A percentile compares a stretch with the other conserved stretches of the same genome.
These are phyloP conservation scores for Oscheius sp. DNA, from an alignment of 1,140 invertebrate species.

Conservation along the genomic window DNA sequence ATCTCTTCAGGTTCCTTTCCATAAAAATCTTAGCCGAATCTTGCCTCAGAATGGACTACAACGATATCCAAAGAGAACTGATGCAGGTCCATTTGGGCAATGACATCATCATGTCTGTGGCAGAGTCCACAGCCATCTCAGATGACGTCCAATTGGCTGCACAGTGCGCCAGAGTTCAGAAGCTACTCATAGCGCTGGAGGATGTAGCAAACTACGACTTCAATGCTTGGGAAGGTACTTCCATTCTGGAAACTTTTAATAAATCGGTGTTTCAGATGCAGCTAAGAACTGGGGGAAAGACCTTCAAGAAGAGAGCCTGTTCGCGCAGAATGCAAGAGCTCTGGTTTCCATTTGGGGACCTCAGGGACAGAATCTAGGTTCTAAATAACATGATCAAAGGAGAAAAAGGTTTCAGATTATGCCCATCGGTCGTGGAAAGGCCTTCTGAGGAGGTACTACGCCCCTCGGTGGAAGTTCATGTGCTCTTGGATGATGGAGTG, in stretches of 20 bases:
- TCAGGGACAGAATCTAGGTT: slow-evolving; percentile 14
- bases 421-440: slow-evolving; percentile 29
- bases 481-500: slow-evolving; percentile 21
- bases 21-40: neutral
- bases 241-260: no score
- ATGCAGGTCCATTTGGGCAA: slow-evolving; percentile 22
- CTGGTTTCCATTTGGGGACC: slow-evolving; percentile 28
- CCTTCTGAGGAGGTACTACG: slow-evolving; percentile 29
- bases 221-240: neutral
- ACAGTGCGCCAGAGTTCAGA: neutral
- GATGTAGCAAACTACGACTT: neutral
- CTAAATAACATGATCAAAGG: neutral
- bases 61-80: slow-evolving; percentile 17
- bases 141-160: neutral
- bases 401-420: slow-evolving; percentile 11
- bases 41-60: slow-evolving; percentile 18
- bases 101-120: neutral
- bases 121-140: slow-evolving; percentile 9
- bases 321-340: slow-evolving; percentile 3
- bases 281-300: slow-evolving; percentile 4
- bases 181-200: slow-evolving; percentile 8
- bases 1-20: slow-evolving; percentile 16
- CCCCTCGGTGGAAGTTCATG: slow-evolving; percentile 28
- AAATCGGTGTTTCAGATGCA: slow-evolving; percentile 1
- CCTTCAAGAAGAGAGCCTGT: neutral